These are phyloP conservation scores for Cossypha dichroa DNA, from an alignment of 2,797 vertebrate species.

Conservation along the genomic window DNA sequence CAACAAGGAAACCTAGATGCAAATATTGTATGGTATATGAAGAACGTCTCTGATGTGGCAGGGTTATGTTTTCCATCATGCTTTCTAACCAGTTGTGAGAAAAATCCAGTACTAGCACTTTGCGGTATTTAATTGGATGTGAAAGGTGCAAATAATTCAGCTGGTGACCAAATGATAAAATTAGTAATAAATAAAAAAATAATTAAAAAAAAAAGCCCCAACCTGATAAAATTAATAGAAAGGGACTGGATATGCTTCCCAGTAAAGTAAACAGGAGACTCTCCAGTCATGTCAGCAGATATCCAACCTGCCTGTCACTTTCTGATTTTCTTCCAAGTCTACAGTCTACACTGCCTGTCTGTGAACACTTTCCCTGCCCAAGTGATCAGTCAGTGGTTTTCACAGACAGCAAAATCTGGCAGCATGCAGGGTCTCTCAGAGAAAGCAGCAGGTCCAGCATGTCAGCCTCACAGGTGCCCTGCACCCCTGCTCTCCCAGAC, in stretches of 20 bases:
- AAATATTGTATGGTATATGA: not conserved
- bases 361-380: not conserved
- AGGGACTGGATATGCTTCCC: not conserved
- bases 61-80: conserved; percentile 37
- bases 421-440: fast-evolving
- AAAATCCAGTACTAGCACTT: not conserved
- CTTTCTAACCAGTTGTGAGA: conserved; percentile 6
- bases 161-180: not conserved
- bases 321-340: not conserved
- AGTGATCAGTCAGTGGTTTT: not conserved
- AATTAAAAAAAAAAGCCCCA: not conserved
- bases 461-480: not conserved
- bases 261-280: not conserved
- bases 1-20: conserved; percentile 54
- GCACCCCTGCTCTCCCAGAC: fast-evolving
- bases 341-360: not conserved
- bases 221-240: not conserved
- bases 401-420: not conserved
- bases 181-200: not conserved
- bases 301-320: not conserved
- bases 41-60: conserved; percentile 2
- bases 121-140: not conserved
- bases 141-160: not conserved
- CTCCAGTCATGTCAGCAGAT: not conserved
- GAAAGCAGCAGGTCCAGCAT: not conserved